These are phyloP conservation scores for Anisognathus igniventris DNA, from an alignment of 2,797 vertebrate species.

Conservation along the genomic window DNA sequence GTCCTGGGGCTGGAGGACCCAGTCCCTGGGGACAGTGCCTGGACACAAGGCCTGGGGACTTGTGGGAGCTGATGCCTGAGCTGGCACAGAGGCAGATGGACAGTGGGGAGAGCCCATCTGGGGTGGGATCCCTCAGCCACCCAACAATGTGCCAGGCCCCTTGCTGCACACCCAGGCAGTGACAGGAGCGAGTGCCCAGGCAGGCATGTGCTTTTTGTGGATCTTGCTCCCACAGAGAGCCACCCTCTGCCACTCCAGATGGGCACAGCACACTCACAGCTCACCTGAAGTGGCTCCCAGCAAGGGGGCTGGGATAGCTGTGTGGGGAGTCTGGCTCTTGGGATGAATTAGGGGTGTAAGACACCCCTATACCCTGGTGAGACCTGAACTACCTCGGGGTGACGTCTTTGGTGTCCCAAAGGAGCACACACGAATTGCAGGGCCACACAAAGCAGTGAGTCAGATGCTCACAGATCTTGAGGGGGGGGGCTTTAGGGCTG, in stretches of 20 bases:
- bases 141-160: background rate
- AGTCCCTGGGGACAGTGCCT: rapidly evolving
- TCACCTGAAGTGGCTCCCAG: background rate
- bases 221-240: background rate
- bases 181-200: background rate
- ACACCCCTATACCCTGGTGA: rapidly evolving
- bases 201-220: background rate
- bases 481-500: background rate
- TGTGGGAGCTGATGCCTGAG: background rate
- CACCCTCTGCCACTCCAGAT: background rate
- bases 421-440: background rate
- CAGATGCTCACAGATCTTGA: background rate
- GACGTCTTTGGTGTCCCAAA: background rate
- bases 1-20: background rate
- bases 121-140: rapidly evolving
- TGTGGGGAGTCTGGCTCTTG: background rate
- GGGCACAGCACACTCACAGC: background rate
- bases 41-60: background rate
- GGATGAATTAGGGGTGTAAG: background rate
- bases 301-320: background rate
- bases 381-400: background rate
- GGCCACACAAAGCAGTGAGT: background rate
- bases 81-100: background rate
- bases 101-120: rapidly evolving
- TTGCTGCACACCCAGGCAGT: background rate